Evolutionary conservation across 1,140 invertebrate genomes (phyloP).

Genomic region (Drosophila suzukii): DNA sequence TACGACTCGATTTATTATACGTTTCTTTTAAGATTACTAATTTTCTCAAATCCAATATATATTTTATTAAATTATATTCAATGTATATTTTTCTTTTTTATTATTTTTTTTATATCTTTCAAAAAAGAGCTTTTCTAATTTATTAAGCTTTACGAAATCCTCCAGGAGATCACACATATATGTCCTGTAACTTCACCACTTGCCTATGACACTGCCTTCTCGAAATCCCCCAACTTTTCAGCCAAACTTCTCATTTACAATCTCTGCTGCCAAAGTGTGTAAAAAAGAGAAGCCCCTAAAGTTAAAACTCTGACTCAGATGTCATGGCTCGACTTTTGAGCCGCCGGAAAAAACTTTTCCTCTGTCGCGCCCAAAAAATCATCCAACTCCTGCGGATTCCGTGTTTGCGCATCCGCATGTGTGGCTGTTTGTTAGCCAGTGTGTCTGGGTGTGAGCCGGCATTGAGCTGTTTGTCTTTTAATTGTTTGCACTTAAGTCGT

Average conservation of each 20-base stretch:
- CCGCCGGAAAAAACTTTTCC: conserved; percentile 61
- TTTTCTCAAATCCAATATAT: no score
- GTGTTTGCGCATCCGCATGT: conserved; percentile 50
- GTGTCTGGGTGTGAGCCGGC: conserved; percentile 29
- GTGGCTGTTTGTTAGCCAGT: conserved; percentile 21
- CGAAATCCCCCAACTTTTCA: background rate
- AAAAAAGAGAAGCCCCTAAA: conserved; percentile 31
- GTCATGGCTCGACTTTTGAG: conserved; percentile 72
- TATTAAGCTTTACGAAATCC: background rate
- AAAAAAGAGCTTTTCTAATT: no score
- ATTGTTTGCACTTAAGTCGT: conserved; percentile 79
- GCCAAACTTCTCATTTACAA: conserved; percentile 39
- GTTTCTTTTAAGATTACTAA: no score
- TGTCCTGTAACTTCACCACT: background rate
- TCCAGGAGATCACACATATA: background rate
- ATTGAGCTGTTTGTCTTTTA: conserved; percentile 82
- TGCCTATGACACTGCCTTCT: background rate
- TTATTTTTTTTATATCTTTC: no score
- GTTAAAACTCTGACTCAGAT: conserved; percentile 62
- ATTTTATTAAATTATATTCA: background rate
- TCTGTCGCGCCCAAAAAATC: conserved; percentile 47
- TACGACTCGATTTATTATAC: no score
- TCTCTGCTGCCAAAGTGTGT: conserved; percentile 34
- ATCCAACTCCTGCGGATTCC: conserved; percentile 45
- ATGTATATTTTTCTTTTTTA: background rate